Percentiles rank a stretch among this genome's conserved stretches.
Conservation (phyloP, 1,140 invertebrate genomes). For the Cotesia glomerata region DNA sequence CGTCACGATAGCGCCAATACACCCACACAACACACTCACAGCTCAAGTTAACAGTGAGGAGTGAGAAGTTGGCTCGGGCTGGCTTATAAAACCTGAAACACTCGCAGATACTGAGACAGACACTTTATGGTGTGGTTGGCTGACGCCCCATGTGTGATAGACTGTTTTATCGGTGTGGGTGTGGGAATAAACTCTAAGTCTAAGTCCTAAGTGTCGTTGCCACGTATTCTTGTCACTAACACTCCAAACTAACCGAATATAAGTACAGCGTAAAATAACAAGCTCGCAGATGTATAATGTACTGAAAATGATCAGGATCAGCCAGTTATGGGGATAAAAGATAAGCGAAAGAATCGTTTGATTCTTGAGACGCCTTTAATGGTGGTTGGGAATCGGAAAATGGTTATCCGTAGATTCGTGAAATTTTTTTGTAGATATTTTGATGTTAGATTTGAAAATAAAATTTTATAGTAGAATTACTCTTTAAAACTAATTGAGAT, state of each 20-base stretch:
- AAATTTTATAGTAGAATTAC: not conserved
- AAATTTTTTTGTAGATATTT: not conserved
- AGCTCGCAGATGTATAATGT: slow-evolving; percentile 29
- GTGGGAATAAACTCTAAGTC: not conserved
- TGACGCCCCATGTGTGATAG: not conserved
- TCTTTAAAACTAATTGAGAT: too few relatives aligned
- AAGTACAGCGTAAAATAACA: not conserved
- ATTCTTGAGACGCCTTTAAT: not conserved
- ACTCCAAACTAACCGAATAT: not conserved
- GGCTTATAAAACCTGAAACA: slow-evolving; percentile 46
- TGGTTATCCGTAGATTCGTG: not conserved
- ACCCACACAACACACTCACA: slow-evolving; percentile 24
- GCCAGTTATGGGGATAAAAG: slow-evolving; percentile 1
- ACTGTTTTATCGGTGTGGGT: slow-evolving; percentile 19
- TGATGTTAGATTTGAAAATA: not conserved
- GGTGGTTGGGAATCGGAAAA: not conserved
- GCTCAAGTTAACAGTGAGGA: too few relatives aligned
- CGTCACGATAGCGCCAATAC: slow-evolving; percentile 18
- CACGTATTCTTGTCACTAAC: slow-evolving; percentile 32
- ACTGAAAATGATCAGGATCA: slow-evolving; percentile 22
- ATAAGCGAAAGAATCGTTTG: slow-evolving; percentile 22
- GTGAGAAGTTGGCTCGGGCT: too few relatives aligned
- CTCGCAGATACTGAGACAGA: slow-evolving; percentile 30
- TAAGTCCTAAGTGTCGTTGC: too few relatives aligned
- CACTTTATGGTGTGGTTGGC: slow-evolving; percentile 41